Conservation (phyloP, 2,113 vertebrate species). For the Nymphicus hollandicus region DNA sequence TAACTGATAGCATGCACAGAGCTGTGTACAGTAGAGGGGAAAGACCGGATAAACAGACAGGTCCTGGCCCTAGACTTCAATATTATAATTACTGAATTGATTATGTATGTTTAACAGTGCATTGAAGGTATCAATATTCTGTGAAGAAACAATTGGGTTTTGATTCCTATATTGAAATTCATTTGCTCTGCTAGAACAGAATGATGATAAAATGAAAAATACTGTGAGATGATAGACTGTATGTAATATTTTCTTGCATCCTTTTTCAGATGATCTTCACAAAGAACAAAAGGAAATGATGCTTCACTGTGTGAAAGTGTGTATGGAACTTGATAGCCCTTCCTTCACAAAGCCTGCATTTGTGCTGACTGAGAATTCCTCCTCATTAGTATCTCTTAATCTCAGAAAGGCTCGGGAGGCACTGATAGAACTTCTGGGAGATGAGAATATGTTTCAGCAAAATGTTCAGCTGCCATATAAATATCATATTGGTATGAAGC, state of each 20-base stretch:
- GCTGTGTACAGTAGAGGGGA: neutral
- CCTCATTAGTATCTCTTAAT: neutral
- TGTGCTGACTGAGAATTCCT: neutral
- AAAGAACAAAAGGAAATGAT: conserved; percentile 27
- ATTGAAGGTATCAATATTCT: neutral
- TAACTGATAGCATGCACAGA: neutral
- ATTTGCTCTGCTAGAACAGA: neutral
- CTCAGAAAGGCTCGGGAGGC: conserved; percentile 40
- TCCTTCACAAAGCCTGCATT: conserved; percentile 4
- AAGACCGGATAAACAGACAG: neutral
- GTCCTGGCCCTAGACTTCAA: neutral
- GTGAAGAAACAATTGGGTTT: neutral
- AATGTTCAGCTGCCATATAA: conserved; percentile 73
- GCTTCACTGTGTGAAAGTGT: conserved; percentile 75
- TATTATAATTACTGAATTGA: neutral
- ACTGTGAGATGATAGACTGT: neutral
- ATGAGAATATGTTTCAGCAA: conserved; percentile 68
- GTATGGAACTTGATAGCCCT: conserved; percentile 81
- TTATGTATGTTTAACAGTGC: neutral
- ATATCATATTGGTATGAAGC: conserved; percentile 76
- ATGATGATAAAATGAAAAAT: neutral
- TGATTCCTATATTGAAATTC: neutral
- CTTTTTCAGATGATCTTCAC: conserved; percentile 29
- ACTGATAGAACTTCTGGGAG: conserved; percentile 70
- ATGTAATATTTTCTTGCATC: neutral